These are phyloP conservation scores for Hirundichthys speculiger DNA, from an alignment of 2,113 vertebrate species.

Conservation along the genomic window DNA sequence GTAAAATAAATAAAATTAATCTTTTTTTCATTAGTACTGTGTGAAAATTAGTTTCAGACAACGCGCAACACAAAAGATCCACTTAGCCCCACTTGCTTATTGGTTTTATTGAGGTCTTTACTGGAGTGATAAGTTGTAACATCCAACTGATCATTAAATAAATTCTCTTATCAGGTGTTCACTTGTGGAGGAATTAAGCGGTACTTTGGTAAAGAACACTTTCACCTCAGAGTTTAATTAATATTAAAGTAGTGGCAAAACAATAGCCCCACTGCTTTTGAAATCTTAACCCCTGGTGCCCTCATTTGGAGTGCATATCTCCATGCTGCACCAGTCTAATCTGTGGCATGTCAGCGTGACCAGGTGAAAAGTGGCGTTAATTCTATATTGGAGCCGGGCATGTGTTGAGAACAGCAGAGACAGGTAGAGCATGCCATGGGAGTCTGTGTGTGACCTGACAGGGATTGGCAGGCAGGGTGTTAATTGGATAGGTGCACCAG, in stretches of 20 bases:
- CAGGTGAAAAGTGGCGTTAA: conserved; percentile 90
- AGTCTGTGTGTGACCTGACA: conserved; percentile 87
- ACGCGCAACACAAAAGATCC: conserved; percentile 62
- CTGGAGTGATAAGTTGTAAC: conserved; percentile 76
- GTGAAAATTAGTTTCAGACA: conserved; percentile 47
- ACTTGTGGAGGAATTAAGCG: conserved; percentile 76
- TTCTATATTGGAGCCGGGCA: conserved; percentile 91
- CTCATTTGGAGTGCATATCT: conserved; percentile 99
- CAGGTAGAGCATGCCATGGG: conserved; percentile 89
- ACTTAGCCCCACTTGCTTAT: conserved; percentile 73
- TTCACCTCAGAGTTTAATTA: conserved; percentile 94
- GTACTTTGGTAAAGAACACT: conserved; percentile 76
- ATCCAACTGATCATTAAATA: conserved; percentile 78
- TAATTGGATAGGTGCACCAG: conserved; percentile 96
- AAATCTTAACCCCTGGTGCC: conserved; percentile 91
- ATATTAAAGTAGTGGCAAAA: conserved; percentile 92
- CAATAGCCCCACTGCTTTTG: conserved; percentile 89
- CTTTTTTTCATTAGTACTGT: conserved; percentile 46
- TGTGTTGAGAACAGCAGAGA: conserved; percentile 84
- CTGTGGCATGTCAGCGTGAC: conserved; percentile 86
- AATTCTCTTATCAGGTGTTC: conserved; percentile 82
- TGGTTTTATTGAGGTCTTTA: conserved; percentile 80
- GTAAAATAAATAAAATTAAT: conserved; percentile 1
- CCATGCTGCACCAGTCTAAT: conserved; percentile 91
- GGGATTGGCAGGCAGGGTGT: conserved; percentile 93